Base-by-base conservation (phyloP, 2,797 vertebrate genomes). In the Gallinago stenura region DNA sequence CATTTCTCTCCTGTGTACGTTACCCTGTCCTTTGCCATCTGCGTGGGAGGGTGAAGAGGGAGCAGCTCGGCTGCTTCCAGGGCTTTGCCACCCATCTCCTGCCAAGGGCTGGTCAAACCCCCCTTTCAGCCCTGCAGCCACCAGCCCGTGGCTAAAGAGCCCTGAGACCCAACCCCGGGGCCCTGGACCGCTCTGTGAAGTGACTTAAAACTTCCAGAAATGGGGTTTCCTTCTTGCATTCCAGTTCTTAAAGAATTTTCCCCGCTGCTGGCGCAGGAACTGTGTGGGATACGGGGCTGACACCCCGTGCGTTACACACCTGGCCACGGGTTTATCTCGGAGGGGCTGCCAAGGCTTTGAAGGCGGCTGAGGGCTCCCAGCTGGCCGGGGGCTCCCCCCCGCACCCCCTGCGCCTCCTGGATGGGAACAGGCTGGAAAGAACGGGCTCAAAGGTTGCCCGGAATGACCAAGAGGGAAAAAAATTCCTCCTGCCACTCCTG, bases 401-500 rank as follows among this genome's bases (percentile, higher is more conserved):
- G 4, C 43, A 56, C 80, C 76, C 64, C 56, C 82, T 50, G 79
- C 17, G 2, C 43, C 80, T 93, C 75, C 87, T 64, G 51, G 57
- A 25, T 31, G 65, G 84, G 87, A 94, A 71, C 19, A 70, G 88
- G 33, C 83, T 85, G 78, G 69, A 89, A 97, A 93, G 94, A 19
- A 33, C 13, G 57, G 86, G 90, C 94, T 93, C 95, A 96, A 95
- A 97, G 94, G 86, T 95, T 93, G 58, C 71, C 71, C 68, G 51
- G 69, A 87, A 94, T 90, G 93, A 94, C 78, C 86, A 90, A 83
- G 82, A 87, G 64, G 70, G 71, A 43, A 43, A 89, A 96, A 80
- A 96, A 94, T 93, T 90, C 93, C 93, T 94, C 56, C 80, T 91
- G 95, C 96, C 96, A 92, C 96, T 96, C 93, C 96, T 94, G 81